phyloP scores from a whole-genome alignment of 2,888 invertebrate genomes.

The Ophion slaviceki region DNA sequence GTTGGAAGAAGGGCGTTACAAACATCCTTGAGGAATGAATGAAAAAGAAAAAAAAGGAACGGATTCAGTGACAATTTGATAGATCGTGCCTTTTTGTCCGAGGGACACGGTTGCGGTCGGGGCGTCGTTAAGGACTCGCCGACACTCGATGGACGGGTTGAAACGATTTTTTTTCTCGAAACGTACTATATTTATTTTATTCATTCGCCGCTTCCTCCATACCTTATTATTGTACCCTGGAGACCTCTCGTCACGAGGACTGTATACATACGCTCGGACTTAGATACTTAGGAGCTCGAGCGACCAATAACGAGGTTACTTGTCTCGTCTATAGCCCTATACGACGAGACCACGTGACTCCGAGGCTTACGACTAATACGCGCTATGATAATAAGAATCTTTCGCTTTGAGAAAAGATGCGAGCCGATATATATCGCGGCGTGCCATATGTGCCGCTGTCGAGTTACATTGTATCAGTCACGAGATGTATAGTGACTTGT shows the following conservation, averaged over 20 bases:
- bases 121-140: slow-evolving; percentile 62
- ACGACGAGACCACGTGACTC: slow-evolving; percentile 53
- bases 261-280: background rate
- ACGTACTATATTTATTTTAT: slow-evolving; percentile 43
- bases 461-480: slow-evolving; percentile 40
- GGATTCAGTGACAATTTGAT: slow-evolving; percentile 81
- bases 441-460: slow-evolving; percentile 20
- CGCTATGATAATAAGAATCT: slow-evolving; percentile 48
- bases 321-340: slow-evolving; percentile 66
- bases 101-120: slow-evolving; percentile 44
- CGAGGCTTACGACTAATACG: slow-evolving; percentile 29
- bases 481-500: slow-evolving; percentile 29
- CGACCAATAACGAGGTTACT: slow-evolving; percentile 69
- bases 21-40: slow-evolving; percentile 68
- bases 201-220: slow-evolving; percentile 25
- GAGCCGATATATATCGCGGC: slow-evolving; percentile 39
- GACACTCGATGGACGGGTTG: slow-evolving; percentile 57
- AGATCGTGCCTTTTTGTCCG: slow-evolving; percentile 75
- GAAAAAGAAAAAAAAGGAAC: slow-evolving; percentile 57
- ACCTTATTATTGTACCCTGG: slow-evolving; percentile 35
- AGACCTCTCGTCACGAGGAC: slow-evolving; percentile 40
- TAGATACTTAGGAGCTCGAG: slow-evolving; percentile 45
- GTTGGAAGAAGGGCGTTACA: slow-evolving; percentile 72
- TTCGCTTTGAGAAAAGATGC: slow-evolving; percentile 39
- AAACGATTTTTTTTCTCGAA: slow-evolving; percentile 63